Evolutionary conservation across 2,113 vertebrate species (phyloP), one percentile per base, ranked within the genome.

Genomic region (Mugil cephalus): DNA sequence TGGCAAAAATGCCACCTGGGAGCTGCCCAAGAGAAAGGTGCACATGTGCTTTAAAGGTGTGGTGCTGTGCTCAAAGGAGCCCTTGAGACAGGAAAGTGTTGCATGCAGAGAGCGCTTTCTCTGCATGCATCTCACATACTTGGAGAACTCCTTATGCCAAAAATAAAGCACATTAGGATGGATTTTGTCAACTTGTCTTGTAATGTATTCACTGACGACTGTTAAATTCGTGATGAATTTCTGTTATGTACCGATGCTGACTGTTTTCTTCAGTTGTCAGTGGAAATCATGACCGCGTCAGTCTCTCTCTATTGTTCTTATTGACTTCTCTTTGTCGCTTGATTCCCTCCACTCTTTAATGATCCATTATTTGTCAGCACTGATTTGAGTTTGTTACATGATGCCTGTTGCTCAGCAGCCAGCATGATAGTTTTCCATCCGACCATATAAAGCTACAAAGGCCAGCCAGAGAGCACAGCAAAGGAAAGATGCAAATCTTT

Each of bases 311-410:
- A 52, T 55, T 42, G 10, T 68, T 74, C 50, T 58, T 24, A 62
- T 43, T 80, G 69, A 77, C 69, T 61, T 62, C 45, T 43, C 70
- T 50, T 51, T 68, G 18, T 47, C n/a, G 71, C 71, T 70, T 30
- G 30, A 55, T 80, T 77, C 43, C 39, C 66, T 72, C 43, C 43
- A 46, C 51, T 50, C 71, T 71, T 64, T 77, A 66, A 69, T 69
- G 50, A 13, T 42, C 39, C 38, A 10, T 52, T 79, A 74, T 88
- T 86, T 89, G 60, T 80, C 74, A 76, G 52, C 0, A 7, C 54
- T 79, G 80, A 68, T 74, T 58, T 69, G 18, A 72, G 75, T 62
- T 64, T 78, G 76, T 82, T 67, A 85, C 55, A 60, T 64, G 79
- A 78, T 53, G 47, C 18, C 35, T 54, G 18, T 72, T 21, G 11